These are phyloP conservation scores for Toxostoma redivivum DNA, from an alignment of 2,113 vertebrate species.

Conservation along the genomic window DNA sequence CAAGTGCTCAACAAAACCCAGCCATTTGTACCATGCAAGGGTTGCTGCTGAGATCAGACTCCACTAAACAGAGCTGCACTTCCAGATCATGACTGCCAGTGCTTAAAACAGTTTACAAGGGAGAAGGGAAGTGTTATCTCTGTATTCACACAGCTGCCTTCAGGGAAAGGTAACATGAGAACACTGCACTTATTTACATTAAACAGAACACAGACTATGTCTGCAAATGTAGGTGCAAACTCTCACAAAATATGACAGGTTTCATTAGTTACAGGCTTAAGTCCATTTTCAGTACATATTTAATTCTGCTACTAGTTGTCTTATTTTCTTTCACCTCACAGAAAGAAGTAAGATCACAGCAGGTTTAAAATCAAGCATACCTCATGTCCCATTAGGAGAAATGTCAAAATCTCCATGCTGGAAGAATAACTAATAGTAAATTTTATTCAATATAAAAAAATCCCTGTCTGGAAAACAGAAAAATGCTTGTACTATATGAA, in stretches of 20 bases:
- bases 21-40: background rate
- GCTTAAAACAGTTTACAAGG: background rate
- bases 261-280: background rate
- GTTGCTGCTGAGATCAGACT: background rate
- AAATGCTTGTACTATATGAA: background rate
- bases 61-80: background rate
- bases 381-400: background rate
- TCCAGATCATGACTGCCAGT: background rate
- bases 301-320: background rate
- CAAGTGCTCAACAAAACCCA: background rate
- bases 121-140: background rate
- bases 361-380: background rate
- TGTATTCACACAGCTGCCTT: background rate
- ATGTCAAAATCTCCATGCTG: fast-evolving
- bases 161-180: background rate
- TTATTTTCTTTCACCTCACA: background rate
- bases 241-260: background rate
- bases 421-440: background rate
- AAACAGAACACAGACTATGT: background rate
- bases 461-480: background rate
- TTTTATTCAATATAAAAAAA: background rate
- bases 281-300: background rate
- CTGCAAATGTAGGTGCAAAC: background rate
- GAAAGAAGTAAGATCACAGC: background rate
- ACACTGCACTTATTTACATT: background rate